Evolutionary conservation across 2,888 invertebrate species (phyloP), one percentile per base, ranked within the genome.

Genomic region (Drosophila niveifrons): DNA sequence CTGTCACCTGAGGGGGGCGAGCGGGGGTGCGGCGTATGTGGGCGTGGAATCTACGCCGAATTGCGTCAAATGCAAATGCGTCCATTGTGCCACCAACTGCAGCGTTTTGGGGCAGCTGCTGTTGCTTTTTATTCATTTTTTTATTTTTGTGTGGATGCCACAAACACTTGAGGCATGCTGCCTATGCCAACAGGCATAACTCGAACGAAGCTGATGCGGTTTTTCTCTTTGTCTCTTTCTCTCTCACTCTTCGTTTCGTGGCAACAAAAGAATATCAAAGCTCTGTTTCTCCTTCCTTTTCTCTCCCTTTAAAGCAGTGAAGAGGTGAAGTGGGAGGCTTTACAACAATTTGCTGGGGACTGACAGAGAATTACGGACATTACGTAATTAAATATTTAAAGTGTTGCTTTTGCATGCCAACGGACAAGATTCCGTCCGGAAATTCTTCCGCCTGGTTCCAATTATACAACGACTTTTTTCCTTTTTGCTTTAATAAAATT

Each of bases 331-430:
- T 47, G n/a, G 13, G 41, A 17, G 36, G 36, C 10, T 31, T 43
- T 65, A 68, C 75, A 84, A 70, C 82, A 80, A 82, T 71, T 84
- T 82, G 66, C 71, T 1, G 23, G 64, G 58, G 72, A 75, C 81
- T 71, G 66, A 46, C 63, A 50, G 47, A 71, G 80, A 68, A 75
- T 81, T 77, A 80, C 66, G 66, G 71, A 78, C 66, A 86, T 85
- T 84, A 87, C 72, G 74, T 81, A 82, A 87, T 84, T 87, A 87
- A 86, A 86, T 87, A 86, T 87, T 87, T 87, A 84, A 84, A 80
- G 82, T 73, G 70, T 66, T 81, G 66, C 73, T 64, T 29, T 13
- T 57, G 62, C 77, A 64, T 57, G 61, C 56, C 64, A 56, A 39
- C 36, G 62, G 31, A 46, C 53, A 56, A 64, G 62, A 72, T 69